Base-by-base conservation (phyloP, 2,888 invertebrate species). In the Heliconius erato region DNA sequence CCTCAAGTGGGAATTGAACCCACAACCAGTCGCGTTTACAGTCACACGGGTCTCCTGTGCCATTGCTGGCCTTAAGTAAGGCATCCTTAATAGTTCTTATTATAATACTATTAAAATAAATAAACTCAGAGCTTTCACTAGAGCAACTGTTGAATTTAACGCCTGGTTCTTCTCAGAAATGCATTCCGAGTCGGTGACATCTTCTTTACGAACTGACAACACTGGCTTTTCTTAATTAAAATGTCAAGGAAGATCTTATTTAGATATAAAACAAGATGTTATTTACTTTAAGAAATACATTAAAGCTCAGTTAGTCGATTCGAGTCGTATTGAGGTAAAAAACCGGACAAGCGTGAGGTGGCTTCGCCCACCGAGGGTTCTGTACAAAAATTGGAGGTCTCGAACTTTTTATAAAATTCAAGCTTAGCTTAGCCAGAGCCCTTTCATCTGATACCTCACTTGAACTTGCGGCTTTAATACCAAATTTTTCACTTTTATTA, bases 161-260 rank as follows among this genome's bases (percentile, higher is more conserved):
- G 32, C 28, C 49, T 35, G 44, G 74, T 28, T 26, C 23, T 54
- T 54, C 32, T 59, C 32, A 74, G 32, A 59, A 74, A 54, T 74
- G 74, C 74, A 54, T 28, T 59, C 35, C n/a, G 59, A 74, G 14
- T 14, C 59, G 59, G 74, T 59, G 74, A 59, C 59, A 74, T 35
- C 54, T 74, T 74, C 74, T 54, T 74, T n/a, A 32, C 12, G 59
- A n/a, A 74, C 32, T 67, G 71, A 71, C 72, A 49, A 72, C 44
- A 72, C 44, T 72, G 26, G 44, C 72, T 72, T 72, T 44, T 26
- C 72, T 72, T 72, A 72, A 72, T 72, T 72, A 72, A 72, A 44
- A 49, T 44, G 26, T 72, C 26, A 26, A 44, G 72, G 7, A 72
- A 72, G 49, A 72, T 72, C 14, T 72, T 72, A 72, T 72, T 26